These are phyloP conservation scores for Leptopilina drosophilae DNA, from an alignment of 2,888 invertebrate genomes.

Conservation along the genomic window DNA sequence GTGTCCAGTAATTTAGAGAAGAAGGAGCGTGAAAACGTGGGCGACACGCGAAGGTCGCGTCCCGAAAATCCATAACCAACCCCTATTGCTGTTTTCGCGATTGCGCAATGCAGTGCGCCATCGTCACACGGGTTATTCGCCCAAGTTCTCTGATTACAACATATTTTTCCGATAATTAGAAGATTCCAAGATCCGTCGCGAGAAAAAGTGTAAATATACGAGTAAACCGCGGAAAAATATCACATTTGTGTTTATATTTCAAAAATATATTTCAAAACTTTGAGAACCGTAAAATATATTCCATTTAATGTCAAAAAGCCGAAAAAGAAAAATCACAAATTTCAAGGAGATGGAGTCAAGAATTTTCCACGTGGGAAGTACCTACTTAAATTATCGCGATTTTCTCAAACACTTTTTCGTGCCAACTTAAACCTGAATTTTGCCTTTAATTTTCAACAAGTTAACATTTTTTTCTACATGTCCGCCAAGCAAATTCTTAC, in stretches of 20 bases:
- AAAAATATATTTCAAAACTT: background rate
- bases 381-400: background rate
- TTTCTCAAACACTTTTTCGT: slow-evolving; percentile 1
- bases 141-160: slow-evolving; percentile 48
- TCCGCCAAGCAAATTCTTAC: background rate
- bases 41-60: slow-evolving; percentile 67
- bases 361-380: background rate
- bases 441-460: background rate
- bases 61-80: slow-evolving; percentile 72
- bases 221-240: background rate
- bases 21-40: slow-evolving; percentile 58
- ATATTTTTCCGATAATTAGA: slow-evolving; percentile 52
- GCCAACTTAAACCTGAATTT: slow-evolving; percentile 17
- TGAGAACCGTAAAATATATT: background rate
- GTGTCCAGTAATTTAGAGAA: slow-evolving; percentile 29
- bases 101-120: slow-evolving; percentile 63
- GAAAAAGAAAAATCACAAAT: background rate
- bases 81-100: slow-evolving; percentile 61
- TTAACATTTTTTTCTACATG: background rate
- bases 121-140: slow-evolving; percentile 55
- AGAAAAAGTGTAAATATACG: background rate
- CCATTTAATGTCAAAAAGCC: slow-evolving; percentile 3
- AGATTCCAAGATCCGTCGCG: slow-evolving; percentile 8
- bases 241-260: background rate
- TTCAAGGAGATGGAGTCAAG: background rate